These are phyloP conservation scores for Caerostris extrusa DNA, from an alignment of 1,140 invertebrate genomes.

Conservation along the genomic window DNA sequence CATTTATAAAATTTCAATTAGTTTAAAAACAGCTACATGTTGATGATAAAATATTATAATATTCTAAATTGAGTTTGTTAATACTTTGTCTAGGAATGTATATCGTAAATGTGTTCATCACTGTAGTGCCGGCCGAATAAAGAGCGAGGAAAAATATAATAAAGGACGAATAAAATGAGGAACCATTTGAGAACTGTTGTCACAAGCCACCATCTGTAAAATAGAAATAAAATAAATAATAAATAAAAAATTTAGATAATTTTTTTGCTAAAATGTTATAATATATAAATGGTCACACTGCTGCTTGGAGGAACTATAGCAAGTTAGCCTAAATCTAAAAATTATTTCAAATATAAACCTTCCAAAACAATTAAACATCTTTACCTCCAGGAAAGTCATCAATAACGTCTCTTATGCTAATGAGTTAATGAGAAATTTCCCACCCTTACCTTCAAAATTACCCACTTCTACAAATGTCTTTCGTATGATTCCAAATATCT, in stretches of 20 bases:
- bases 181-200: slow-evolving; percentile 68
- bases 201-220: slow-evolving; percentile 63
- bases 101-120: background rate
- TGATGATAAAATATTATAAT: no score
- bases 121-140: background rate
- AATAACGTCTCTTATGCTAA: background rate
- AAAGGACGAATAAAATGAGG: slow-evolving; percentile 23
- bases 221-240: background rate
- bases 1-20: no score
- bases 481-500: no score
- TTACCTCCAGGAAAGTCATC: no score
- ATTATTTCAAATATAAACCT: background rate
- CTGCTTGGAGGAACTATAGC: background rate
- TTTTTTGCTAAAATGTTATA: background rate
- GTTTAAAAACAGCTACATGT: no score
- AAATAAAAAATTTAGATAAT: background rate
- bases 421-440: background rate
- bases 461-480: no score
- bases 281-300: background rate
- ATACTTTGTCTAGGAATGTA: background rate
- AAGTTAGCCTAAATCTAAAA: background rate
- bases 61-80: background rate
- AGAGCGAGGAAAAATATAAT: slow-evolving; percentile 48
- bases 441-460: background rate
- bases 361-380: no score